These are phyloP conservation scores for Nasonia giraulti DNA, from an alignment of 1,140 invertebrate species.

Conservation along the genomic window DNA sequence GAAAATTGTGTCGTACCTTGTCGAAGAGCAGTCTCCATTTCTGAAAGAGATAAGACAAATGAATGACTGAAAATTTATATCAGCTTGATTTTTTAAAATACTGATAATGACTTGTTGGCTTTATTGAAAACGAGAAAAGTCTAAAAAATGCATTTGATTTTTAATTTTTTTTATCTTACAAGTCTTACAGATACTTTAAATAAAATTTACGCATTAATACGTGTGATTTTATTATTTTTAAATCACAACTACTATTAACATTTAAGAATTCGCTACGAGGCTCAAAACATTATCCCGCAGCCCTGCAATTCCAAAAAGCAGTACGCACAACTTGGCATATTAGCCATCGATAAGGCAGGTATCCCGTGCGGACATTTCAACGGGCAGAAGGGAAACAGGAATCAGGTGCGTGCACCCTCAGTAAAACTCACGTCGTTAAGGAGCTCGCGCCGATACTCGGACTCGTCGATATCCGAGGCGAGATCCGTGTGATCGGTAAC, in stretches of 20 bases:
- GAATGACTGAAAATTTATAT: not conserved
- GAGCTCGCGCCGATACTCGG: slow-evolving; percentile 82
- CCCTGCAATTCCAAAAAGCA: too few relatives aligned
- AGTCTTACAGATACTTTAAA: too few relatives aligned
- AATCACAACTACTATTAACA: not conserved
- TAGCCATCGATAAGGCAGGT: not conserved
- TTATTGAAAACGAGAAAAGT: too few relatives aligned
- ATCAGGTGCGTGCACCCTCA: too few relatives aligned
- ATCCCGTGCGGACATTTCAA: not conserved
- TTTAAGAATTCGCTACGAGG: too few relatives aligned
- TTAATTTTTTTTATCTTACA: too few relatives aligned
- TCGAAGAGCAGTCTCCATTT: slow-evolving; percentile 91
- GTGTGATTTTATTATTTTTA: too few relatives aligned
- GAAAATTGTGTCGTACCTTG: slow-evolving; percentile 78
- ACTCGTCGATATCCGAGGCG: slow-evolving; percentile 82
- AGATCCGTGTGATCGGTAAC: slow-evolving; percentile 86
- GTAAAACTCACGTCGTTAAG: slow-evolving; percentile 81
- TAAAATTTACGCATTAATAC: too few relatives aligned
- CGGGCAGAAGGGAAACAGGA: too few relatives aligned
- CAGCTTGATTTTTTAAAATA: not conserved
- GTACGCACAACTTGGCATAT: not conserved
- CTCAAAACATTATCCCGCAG: too few relatives aligned
- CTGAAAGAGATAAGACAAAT: slow-evolving; percentile 76
- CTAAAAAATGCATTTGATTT: too few relatives aligned
- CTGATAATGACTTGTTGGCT: not conserved